Conservation (phyloP, 1,140 invertebrate genomes). For the Gyrodactylus salaris region DNA sequence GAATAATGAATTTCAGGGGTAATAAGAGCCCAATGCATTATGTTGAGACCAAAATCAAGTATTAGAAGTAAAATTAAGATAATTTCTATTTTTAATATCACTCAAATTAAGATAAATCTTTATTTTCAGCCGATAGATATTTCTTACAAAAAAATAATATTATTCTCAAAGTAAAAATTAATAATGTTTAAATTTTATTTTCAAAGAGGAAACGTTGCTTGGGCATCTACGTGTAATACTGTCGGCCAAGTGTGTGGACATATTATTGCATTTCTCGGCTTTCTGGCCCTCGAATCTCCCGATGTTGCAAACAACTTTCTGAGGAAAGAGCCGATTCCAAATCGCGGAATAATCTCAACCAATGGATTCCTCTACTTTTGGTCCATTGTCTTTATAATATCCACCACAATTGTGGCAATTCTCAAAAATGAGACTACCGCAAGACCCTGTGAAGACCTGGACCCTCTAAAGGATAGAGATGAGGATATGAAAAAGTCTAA, state of each 20-base stretch:
- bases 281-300: constrained; percentile 74
- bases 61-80: no score
- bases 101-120: no score
- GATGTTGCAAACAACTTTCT: constrained; percentile 80
- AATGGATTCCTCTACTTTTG: constrained; percentile 60
- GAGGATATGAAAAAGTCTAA: neutral
- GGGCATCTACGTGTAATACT: constrained; percentile 89
- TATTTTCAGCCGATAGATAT: no score
- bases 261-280: constrained; percentile 79
- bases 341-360: constrained; percentile 10
- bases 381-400: constrained; percentile 55
- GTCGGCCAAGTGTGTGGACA: constrained; percentile 90
- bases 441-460: constrained; percentile 9
- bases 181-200: neutral
- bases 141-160: constrained; percentile 5
- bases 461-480: neutral
- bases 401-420: constrained; percentile 53
- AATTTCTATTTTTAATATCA: no score
- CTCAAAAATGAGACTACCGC: constrained; percentile 44
- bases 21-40: no score
- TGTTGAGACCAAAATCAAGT: no score
- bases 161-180: neutral
- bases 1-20: no score
- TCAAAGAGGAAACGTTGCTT: constrained; percentile 51
- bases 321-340: constrained; percentile 30